phyloP scores from a whole-genome alignment of 2,888 invertebrate genomes.

The Odontocolon sp. region DNA sequence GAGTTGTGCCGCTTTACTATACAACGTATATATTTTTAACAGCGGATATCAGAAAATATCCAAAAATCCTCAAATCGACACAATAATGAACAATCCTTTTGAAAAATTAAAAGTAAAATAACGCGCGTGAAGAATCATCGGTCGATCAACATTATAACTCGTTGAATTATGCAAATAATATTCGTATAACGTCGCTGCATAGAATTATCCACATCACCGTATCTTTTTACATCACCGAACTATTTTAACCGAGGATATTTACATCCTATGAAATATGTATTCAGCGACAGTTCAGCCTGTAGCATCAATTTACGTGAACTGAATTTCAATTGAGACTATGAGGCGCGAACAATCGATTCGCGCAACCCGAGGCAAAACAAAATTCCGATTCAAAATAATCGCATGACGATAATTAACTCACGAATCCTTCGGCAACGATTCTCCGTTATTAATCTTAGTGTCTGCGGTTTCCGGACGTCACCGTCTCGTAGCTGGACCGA shows the following conservation, averaged over 20 bases:
- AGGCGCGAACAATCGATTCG: neutral
- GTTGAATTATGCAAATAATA: conserved; percentile 1
- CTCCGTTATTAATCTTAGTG: conserved; percentile 16
- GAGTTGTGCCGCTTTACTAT: neutral
- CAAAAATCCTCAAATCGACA: neutral
- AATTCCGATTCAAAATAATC: conserved; percentile 29
- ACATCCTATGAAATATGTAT: conserved; percentile 14
- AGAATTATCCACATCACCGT: neutral
- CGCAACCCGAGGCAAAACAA: neutral
- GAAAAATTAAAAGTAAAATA: conserved; percentile 1
- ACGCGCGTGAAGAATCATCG: neutral
- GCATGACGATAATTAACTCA: conserved; percentile 35
- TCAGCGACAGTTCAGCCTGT: conserved; percentile 10
- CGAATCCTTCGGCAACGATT: conserved; percentile 34
- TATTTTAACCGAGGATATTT: conserved; percentile 23
- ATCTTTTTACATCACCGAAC: conserved; percentile 5
- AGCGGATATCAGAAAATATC: neutral
- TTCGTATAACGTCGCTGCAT: conserved; percentile 1
- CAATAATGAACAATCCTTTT: conserved; percentile 4
- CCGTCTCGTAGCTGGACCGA: conserved; percentile 78
- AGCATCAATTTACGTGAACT: neutral
- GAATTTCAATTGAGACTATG: conserved; percentile 26
- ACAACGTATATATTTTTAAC: neutral
- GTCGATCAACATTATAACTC: conserved; percentile 1
- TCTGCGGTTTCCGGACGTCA: conserved; percentile 66